phyloP scores from a whole-genome alignment of 2,888 invertebrate species.

The Adelognathus sp. region DNA sequence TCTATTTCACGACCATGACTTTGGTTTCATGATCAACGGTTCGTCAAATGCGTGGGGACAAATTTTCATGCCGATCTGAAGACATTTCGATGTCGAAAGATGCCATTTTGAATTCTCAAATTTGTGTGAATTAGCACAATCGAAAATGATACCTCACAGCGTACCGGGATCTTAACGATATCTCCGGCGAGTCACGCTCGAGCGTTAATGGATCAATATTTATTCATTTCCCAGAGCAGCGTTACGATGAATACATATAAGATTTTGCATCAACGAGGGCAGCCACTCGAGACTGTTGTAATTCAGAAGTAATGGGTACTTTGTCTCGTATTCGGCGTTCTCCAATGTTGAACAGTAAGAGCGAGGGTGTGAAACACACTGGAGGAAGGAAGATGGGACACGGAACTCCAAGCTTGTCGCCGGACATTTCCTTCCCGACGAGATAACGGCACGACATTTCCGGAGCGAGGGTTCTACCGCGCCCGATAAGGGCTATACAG shows the following conservation, averaged over 20 bases:
- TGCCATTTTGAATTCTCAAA: too few relatives aligned
- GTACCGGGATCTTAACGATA: not conserved
- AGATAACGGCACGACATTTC: slow-evolving; percentile 57
- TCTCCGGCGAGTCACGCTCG: not conserved
- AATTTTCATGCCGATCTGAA: too few relatives aligned
- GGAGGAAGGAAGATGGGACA: slow-evolving; percentile 15
- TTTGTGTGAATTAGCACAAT: too few relatives aligned
- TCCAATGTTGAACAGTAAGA: not conserved
- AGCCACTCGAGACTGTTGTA: not conserved
- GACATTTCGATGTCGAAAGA: too few relatives aligned
- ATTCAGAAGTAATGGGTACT: not conserved
- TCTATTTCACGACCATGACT: too few relatives aligned
- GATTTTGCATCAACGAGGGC: not conserved
- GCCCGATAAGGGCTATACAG: slow-evolving; percentile 40
- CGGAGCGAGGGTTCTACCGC: slow-evolving; percentile 43
- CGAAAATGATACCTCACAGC: too few relatives aligned
- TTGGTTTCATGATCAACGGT: too few relatives aligned
- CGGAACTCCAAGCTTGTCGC: slow-evolving; percentile 52
- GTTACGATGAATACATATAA: too few relatives aligned
- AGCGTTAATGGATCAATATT: not conserved
- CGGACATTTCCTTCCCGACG: slow-evolving; percentile 54
- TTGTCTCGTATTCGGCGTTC: not conserved
- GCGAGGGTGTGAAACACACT: not conserved
- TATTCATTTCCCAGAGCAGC: not conserved
- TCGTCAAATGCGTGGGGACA: too few relatives aligned